phyloP scores from a whole-genome alignment of 2,113 vertebrate species.

The Oncorhynchus kisutch region DNA sequence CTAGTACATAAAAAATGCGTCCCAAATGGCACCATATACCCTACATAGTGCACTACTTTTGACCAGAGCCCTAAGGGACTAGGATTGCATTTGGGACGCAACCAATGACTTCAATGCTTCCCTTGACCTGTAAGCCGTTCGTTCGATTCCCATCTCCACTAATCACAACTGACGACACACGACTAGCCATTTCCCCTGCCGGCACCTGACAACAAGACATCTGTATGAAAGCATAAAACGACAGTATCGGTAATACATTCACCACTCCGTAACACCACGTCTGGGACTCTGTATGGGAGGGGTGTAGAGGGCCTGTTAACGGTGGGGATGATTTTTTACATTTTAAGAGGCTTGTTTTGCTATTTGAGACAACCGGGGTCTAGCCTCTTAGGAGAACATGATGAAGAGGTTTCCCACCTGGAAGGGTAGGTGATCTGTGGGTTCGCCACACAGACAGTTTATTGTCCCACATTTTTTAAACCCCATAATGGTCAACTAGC shows the following conservation, averaged over 20 bases:
- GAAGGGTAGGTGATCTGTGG: neutral
- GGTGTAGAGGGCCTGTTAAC: slow-evolving; percentile 13
- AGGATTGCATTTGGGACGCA: neutral
- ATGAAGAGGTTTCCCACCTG: slow-evolving; percentile 1
- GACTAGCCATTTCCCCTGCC: slow-evolving; percentile 22
- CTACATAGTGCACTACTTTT: too few relatives aligned
- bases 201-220: slow-evolving; percentile 31
- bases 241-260: slow-evolving; percentile 1
- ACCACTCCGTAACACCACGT: slow-evolving; percentile 23
- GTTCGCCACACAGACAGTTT: too few relatives aligned
- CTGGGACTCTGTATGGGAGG: slow-evolving; percentile 6
- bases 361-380: slow-evolving; percentile 45
- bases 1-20: neutral
- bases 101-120: neutral
- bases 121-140: neutral
- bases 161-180: slow-evolving; percentile 25
- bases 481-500: too few relatives aligned
- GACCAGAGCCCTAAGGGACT: neutral
- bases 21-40: too few relatives aligned
- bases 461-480: too few relatives aligned
- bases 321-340: slow-evolving; percentile 60
- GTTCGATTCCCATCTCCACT: neutral
- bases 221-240: slow-evolving; percentile 35
- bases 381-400: slow-evolving; percentile 26
- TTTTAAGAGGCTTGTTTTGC: slow-evolving; percentile 55